phyloP scores from a whole-genome alignment of 1,140 invertebrate genomes.

The Drosophila kurseongensis region DNA sequence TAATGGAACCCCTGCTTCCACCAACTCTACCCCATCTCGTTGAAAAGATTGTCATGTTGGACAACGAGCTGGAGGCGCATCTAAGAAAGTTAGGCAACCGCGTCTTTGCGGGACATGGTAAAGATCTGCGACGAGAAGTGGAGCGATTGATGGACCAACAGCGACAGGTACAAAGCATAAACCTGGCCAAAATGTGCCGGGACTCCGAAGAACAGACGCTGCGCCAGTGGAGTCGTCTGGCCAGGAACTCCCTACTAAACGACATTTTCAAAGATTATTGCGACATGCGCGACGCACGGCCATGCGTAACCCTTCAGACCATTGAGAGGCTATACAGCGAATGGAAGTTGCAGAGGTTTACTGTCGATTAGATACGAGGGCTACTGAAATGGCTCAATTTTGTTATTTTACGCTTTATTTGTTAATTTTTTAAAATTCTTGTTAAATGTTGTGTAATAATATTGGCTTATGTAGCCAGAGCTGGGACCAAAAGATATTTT shows the following conservation, averaged over 20 bases:
- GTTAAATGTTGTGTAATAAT: no score
- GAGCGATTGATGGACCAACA: background rate
- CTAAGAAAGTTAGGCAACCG: background rate
- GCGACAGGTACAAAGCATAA: background rate
- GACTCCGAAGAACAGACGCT: background rate
- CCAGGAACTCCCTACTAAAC: background rate
- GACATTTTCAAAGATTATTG: background rate
- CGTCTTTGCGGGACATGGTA: background rate
- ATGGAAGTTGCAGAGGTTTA: background rate
- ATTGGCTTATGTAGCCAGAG: no score
- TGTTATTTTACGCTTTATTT: background rate
- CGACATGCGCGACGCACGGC: background rate
- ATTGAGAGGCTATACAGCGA: slow-evolving; percentile 7
- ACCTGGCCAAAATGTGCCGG: background rate
- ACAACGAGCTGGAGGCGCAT: background rate
- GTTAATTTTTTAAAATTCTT: background rate
- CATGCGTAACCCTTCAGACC: background rate
- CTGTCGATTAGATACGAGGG: background rate
- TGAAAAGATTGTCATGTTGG: background rate
- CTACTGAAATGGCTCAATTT: background rate
- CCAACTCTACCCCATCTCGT: background rate
- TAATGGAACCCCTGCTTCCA: background rate
- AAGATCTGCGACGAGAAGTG: background rate
- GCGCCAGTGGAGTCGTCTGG: background rate
- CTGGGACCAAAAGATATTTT: no score